These are phyloP conservation scores for Labeo catla DNA, from an alignment of 2,113 vertebrate genomes.

Conservation along the genomic window DNA sequence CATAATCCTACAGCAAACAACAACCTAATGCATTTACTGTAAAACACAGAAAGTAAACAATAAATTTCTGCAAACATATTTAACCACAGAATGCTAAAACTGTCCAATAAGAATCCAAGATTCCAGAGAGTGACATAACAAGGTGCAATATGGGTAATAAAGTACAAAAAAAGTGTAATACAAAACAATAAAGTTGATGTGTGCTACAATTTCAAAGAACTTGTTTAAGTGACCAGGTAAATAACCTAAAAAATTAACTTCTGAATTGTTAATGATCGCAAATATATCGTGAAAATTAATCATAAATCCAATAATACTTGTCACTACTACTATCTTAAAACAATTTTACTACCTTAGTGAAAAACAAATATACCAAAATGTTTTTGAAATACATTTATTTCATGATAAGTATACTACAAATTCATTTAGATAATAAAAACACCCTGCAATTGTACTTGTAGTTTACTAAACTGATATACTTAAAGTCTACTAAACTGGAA, in stretches of 20 bases:
- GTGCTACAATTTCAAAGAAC: background rate
- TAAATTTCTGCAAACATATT: background rate
- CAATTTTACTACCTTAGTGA: background rate
- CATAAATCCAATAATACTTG: background rate
- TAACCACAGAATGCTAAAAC: background rate
- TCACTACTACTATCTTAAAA: background rate
- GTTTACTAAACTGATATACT: no score
- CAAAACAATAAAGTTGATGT: no score
- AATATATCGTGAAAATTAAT: background rate
- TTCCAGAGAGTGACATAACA: background rate
- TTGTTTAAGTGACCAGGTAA: background rate
- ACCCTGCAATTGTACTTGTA: no score
- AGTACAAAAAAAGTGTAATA: background rate
- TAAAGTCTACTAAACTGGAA: no score
- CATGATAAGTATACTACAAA: no score
- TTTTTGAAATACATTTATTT: no score
- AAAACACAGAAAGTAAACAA: no score
- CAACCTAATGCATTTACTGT: no score
- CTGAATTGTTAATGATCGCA: background rate
- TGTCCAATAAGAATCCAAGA: background rate
- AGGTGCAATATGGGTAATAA: background rate
- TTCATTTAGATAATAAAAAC: no score
- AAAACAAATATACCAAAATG: no score
- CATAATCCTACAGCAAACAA: background rate
- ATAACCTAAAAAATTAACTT: background rate